phyloP scores from a whole-genome alignment of 2,888 invertebrate genomes.

The Microctonus aethiopoides region DNA sequence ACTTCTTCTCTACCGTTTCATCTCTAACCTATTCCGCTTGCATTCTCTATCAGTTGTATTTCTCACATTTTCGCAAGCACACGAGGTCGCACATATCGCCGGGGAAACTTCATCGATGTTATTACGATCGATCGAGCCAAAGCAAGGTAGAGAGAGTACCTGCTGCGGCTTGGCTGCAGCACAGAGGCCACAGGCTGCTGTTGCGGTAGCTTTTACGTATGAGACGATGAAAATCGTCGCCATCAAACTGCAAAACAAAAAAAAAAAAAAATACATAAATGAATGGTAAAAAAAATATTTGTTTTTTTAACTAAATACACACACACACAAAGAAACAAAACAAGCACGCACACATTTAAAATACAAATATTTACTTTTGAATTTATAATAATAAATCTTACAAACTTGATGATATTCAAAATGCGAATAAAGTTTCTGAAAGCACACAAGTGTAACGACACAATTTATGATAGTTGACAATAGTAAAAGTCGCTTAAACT shows the following conservation, averaged over 20 bases:
- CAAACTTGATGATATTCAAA: not conserved
- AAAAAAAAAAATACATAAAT: not conserved
- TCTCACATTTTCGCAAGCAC: constrained; percentile 31
- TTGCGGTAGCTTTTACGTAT: not conserved
- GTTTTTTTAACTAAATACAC: too few relatives aligned
- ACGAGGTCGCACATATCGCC: constrained; percentile 23
- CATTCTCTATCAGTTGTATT: constrained; percentile 7
- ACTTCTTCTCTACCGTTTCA: not conserved
- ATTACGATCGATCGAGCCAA: constrained; percentile 44
- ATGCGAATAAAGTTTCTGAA: not conserved
- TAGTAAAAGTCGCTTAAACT: not conserved
- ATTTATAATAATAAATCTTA: not conserved
- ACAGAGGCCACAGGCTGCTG: constrained; percentile 21
- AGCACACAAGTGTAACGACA: not conserved
- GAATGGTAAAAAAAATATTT: too few relatives aligned
- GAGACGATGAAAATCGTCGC: not conserved
- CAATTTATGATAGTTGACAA: not conserved
- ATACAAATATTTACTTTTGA: too few relatives aligned
- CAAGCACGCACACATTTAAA: too few relatives aligned
- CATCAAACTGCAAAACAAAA: not conserved
- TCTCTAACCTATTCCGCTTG: not conserved
- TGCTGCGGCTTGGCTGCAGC: constrained; percentile 25
- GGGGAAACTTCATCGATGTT: constrained; percentile 41
- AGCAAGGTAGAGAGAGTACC: constrained; percentile 6
- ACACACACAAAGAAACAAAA: too few relatives aligned